phyloP scores from a whole-genome alignment of 2,888 invertebrate genomes.

The Sesamia inferens region DNA sequence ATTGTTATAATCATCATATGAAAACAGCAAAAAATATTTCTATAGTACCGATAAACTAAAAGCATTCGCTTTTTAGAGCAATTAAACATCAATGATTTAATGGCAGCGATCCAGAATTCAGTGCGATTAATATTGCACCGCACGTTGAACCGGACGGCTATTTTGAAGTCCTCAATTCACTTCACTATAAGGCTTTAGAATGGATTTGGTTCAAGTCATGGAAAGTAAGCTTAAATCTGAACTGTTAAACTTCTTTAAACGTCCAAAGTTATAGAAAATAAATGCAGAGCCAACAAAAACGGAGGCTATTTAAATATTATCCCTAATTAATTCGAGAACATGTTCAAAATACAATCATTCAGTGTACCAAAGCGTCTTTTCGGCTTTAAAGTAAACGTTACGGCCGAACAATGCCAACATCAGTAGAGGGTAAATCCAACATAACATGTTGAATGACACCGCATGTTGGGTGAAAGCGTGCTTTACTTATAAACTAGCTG shows the following conservation, averaged over 20 bases:
- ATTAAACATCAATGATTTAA: constrained; percentile 69
- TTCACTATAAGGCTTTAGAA: constrained; percentile 53
- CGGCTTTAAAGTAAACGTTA: neutral
- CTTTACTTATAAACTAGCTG: too few relatives aligned
- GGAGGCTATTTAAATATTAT: neutral
- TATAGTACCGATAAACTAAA: constrained; percentile 56
- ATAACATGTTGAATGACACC: neutral
- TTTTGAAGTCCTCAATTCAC: constrained; percentile 64
- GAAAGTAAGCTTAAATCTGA: constrained; percentile 5
- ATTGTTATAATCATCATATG: constrained; percentile 30
- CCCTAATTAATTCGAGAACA: neutral
- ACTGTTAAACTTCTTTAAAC: neutral
- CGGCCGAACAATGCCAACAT: neutral
- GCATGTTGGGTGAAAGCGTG: too few relatives aligned
- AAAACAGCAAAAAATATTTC: constrained; percentile 51
- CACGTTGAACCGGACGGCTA: constrained; percentile 59
- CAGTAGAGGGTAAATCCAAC: neutral
- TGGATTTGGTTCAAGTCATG: constrained; percentile 52
- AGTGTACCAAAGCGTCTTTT: too few relatives aligned
- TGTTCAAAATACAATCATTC: neutral
- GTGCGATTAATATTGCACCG: constrained; percentile 71
- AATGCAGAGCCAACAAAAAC: neutral
- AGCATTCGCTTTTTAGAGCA: constrained; percentile 61
- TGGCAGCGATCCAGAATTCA: constrained; percentile 62
- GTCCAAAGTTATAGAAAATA: neutral